Evolutionary conservation across 2,888 invertebrate genomes (phyloP).

Genomic region (Trichogramma dendrolimi): DNA sequence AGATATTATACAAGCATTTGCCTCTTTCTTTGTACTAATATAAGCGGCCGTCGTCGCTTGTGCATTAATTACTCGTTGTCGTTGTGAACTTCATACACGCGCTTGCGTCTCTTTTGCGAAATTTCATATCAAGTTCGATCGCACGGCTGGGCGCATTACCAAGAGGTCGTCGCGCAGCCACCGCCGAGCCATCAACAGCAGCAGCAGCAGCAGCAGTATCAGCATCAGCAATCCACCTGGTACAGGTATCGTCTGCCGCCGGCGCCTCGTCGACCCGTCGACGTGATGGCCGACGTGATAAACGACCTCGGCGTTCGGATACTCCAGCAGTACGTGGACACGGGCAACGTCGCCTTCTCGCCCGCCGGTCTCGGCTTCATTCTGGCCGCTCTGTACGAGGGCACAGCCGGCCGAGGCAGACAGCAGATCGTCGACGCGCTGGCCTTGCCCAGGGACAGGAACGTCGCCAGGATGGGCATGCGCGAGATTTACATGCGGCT

Average conservation of each 20-base stretch:
- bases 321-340: slow-evolving; percentile 42
- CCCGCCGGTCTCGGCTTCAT: slow-evolving; percentile 80
- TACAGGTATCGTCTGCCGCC: background rate
- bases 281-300: slow-evolving; percentile 75
- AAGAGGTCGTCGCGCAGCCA: too few species aligned
- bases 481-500: slow-evolving; percentile 78
- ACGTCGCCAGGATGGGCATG: slow-evolving; percentile 71
- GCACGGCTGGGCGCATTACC: too few species aligned
- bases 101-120: too few species aligned
- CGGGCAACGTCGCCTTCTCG: slow-evolving; percentile 73
- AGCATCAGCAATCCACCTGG: too few species aligned
- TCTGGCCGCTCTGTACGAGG: slow-evolving; percentile 74
- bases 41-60: too few species aligned
- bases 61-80: too few species aligned
- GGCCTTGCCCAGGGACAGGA: slow-evolving; percentile 68
- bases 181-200: too few species aligned
- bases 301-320: slow-evolving; percentile 64
- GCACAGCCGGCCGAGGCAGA: slow-evolving; percentile 68
- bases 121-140: too few species aligned
- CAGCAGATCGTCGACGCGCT: slow-evolving; percentile 69
- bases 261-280: slow-evolving; percentile 54
- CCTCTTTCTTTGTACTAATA: too few species aligned
- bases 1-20: too few species aligned
- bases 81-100: too few species aligned
- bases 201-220: too few species aligned